Conservation (phyloP, 2,797 vertebrate genomes). For the Pogoniulus pusillus region DNA sequence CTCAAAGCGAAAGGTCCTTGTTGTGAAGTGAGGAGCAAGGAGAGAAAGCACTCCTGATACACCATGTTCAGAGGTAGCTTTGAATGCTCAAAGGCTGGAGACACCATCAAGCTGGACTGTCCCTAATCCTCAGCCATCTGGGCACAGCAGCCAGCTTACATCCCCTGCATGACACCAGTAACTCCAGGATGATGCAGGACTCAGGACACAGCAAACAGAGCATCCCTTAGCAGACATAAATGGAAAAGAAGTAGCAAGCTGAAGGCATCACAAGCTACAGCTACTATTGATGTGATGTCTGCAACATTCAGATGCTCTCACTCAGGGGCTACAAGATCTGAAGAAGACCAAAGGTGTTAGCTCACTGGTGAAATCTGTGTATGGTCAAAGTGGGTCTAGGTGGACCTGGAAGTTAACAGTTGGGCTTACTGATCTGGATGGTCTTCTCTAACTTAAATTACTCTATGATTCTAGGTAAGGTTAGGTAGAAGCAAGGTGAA, state of each 20-base stretch:
- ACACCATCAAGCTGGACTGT: neutral
- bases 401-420: neutral
- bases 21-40: neutral
- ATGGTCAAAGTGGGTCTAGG: neutral
- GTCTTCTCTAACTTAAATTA: neutral
- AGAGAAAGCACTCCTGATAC: neutral
- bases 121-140: neutral
- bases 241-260: neutral
- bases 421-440: neutral
- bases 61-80: neutral
- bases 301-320: neutral
- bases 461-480: neutral
- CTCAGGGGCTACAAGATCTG: neutral
- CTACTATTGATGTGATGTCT: accelerated
- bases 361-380: neutral
- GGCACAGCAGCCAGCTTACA: neutral
- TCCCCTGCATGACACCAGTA: neutral
- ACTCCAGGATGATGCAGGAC: neutral
- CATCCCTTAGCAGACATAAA: neutral
- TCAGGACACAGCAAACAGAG: neutral
- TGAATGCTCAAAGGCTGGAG: neutral
- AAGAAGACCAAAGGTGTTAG: neutral
- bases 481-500: neutral
- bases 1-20: neutral
- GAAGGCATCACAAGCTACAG: neutral